Percentiles rank a stretch among this genome's conserved stretches.
Evolutionary conservation across 2,888 invertebrate genomes (phyloP).

Genomic region (Drosophila formosana): DNA sequence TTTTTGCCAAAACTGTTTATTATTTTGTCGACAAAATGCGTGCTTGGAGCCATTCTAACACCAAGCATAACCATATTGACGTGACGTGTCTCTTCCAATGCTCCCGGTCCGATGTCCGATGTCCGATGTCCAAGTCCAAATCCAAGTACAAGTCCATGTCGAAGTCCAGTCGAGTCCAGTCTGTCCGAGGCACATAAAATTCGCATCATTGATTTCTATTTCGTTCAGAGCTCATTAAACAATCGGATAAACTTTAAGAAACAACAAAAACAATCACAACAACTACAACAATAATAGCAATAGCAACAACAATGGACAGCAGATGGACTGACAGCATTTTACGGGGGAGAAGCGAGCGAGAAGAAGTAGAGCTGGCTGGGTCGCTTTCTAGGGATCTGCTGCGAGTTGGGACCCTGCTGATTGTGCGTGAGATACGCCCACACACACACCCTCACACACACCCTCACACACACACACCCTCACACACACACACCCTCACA

Average conservation of each 20-base stretch:
- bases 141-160: slow-evolving; percentile 5
- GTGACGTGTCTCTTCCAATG: slow-evolving; percentile 40
- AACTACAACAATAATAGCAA: slow-evolving; percentile 19
- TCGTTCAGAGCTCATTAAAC: slow-evolving; percentile 73
- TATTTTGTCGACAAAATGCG: slow-evolving; percentile 64
- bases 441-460: slow-evolving; percentile 9
- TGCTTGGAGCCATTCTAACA: slow-evolving; percentile 25
- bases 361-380: too few species aligned
- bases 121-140: neutral
- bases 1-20: slow-evolving; percentile 60
- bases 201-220: slow-evolving; percentile 74
- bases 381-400: slow-evolving; percentile 29
- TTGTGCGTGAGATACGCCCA: slow-evolving; percentile 52
- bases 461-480: neutral
- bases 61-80: slow-evolving; percentile 56
- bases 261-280: slow-evolving; percentile 39
- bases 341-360: neutral
- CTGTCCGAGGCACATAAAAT: slow-evolving; percentile 61
- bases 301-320: slow-evolving; percentile 20
- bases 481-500: slow-evolving; percentile 14
- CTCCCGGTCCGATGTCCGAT: neutral
- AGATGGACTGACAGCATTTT: slow-evolving; percentile 55
- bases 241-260: slow-evolving; percentile 71
- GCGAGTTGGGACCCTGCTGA: slow-evolving; percentile 42
- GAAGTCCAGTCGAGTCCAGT: slow-evolving; percentile 31